Conservation (phyloP, 1,140 invertebrate species). For the Lysiphlebus fabarum region DNA sequence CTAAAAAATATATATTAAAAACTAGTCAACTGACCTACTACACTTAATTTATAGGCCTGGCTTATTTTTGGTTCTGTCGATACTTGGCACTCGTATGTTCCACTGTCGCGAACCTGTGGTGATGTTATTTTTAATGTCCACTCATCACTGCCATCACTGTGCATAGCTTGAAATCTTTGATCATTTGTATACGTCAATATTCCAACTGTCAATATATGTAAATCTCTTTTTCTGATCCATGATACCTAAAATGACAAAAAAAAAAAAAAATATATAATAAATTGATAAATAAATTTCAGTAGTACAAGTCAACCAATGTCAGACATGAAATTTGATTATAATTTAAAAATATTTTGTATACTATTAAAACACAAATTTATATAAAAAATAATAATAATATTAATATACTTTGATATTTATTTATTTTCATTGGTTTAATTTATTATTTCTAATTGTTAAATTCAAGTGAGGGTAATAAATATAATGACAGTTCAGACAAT, state of each 20-base stretch:
- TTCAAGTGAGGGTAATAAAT: too few species aligned
- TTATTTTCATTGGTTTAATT: too few species aligned
- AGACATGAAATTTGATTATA: not conserved
- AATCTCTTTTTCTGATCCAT: conserved; percentile 71
- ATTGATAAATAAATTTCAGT: not conserved
- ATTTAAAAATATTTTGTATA: not conserved
- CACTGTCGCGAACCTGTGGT: conserved; percentile 71
- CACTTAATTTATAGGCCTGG: conserved; percentile 73
- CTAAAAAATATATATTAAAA: too few species aligned
- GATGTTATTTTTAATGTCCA: conserved; percentile 82
- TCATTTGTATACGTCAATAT: conserved; percentile 74
- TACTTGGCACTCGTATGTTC: conserved; percentile 82
- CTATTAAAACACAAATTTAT: not conserved
- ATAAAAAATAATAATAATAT: not conserved
- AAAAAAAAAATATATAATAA: not conserved
- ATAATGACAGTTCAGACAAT: too few species aligned
- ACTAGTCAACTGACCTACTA: conserved; percentile 69
- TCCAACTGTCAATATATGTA: conserved; percentile 73
- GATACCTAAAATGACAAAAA: conserved; percentile 59
- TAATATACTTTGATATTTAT: too few species aligned
- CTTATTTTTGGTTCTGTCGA: conserved; percentile 84
- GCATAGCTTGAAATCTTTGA: conserved; percentile 72
- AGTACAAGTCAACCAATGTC: too few species aligned
- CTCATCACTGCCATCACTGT: conserved; percentile 81
- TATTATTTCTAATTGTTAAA: too few species aligned